Base-by-base conservation (phyloP, 2,888 invertebrate species). In the Agapostemon virescens region DNA sequence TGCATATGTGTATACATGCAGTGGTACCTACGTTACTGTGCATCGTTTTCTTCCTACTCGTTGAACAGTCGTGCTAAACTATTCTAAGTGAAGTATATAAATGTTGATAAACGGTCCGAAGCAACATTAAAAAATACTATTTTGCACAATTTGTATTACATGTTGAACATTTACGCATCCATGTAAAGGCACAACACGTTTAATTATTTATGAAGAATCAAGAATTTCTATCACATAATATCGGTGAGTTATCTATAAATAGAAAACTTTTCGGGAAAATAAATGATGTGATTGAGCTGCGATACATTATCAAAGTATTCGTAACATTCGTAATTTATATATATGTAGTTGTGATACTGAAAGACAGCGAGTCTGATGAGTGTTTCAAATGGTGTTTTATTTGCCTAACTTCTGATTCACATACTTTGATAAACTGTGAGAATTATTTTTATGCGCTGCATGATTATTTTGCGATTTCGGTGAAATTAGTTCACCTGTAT, bases 241-340 rank as follows among this genome's bases (percentile, higher is more conserved):
- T 79, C 30, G 85, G 87, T 87, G 66, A 87, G 86, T 84, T 76
- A 20, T 85, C 87, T 86, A 87, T 84, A 84, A 87, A 87, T 86
- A 86, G 82, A 79, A 79, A 67, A n/a, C n/a, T 66, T 61, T 63
- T 75, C 58, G 36, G 42, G 42, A 61, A 69, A 70, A 36, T 13
- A 42, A 58, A 17, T 23, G 20, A 13, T 11, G 38, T 49, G 23
- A 73, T 45, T 38, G 40, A 45, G 23, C 58, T 55, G 36, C 69
- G 26, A 45, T 66, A 64, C 26, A 64, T 11, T 33, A 55, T 67
- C 23, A 64, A 64, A 13, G 2, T 9, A 15, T 26, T 17, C 23
- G 17, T 20, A 11, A 36, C 15, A 20, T 40, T 4, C 26, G 13
- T 63, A 11, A 36, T n/a, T 63, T 33, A 20, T 13, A 1, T 30